phyloP scores from a whole-genome alignment of 2,797 vertebrate species.

The Scolopax rusticola region DNA sequence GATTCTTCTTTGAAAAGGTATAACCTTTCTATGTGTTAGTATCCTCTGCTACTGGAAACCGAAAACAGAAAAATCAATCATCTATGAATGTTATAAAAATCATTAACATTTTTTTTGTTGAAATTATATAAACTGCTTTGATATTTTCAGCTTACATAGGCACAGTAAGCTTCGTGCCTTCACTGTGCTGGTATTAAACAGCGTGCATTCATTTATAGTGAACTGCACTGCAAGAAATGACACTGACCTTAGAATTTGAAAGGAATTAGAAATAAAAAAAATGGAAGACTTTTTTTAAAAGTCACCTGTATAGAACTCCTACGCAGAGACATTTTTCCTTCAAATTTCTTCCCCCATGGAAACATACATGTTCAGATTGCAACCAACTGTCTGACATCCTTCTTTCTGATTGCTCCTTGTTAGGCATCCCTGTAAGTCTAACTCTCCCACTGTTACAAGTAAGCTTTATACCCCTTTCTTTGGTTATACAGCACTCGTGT shows the following conservation, averaged over 20 bases:
- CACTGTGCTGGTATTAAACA: not conserved
- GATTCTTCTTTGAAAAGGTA: not conserved
- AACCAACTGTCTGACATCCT: constrained; percentile 1
- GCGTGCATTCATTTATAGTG: rapidly evolving
- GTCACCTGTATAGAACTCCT: not conserved
- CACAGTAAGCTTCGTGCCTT: not conserved
- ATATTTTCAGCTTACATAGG: not conserved
- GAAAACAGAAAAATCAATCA: not conserved
- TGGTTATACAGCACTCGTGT: rapidly evolving
- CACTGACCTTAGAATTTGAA: not conserved
- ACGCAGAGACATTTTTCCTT: not conserved
- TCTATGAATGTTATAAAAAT: not conserved
- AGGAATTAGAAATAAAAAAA: not conserved
- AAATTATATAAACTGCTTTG: not conserved
- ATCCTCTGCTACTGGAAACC: not conserved
- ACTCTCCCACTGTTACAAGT: not conserved
- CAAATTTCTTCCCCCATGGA: not conserved
- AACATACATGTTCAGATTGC: not conserved
- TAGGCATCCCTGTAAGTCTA: not conserved
- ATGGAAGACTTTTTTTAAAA: not conserved
- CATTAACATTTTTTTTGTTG: not conserved
- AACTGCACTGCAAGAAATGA: not conserved
- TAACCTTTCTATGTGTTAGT: rapidly evolving
- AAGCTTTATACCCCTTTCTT: not conserved
- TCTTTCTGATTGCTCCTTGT: not conserved